phyloP scores from a whole-genome alignment of 2,888 invertebrate species.

The Brenthis hecate region DNA sequence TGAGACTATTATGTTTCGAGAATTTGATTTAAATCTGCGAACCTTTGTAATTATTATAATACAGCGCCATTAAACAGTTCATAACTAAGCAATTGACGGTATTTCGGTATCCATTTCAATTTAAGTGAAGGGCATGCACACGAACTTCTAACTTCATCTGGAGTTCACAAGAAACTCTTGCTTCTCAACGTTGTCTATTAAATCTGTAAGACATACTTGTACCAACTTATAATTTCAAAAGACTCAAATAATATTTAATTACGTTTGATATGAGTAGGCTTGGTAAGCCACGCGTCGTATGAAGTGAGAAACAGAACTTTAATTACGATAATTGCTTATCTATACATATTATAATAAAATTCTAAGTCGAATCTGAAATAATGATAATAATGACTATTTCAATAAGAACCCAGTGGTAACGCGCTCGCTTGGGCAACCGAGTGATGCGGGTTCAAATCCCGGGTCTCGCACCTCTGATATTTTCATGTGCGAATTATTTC shows the following conservation, averaged over 20 bases:
- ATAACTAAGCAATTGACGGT: constrained; percentile 66
- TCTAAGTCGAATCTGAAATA: too few relatives aligned
- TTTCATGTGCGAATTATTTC: too few relatives aligned
- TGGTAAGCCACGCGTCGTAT: constrained; percentile 35
- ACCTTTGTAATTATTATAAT: constrained; percentile 14
- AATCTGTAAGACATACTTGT: constrained; percentile 61
- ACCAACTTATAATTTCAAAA: constrained; percentile 44
- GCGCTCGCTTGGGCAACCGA: too few relatives aligned
- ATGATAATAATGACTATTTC: too few relatives aligned
- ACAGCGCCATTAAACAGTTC: constrained; percentile 58
- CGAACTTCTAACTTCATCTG: constrained; percentile 69
- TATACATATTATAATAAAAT: too few relatives aligned
- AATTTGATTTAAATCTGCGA: too few relatives aligned
- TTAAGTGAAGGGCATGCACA: constrained; percentile 70
- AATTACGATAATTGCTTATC: constrained; percentile 28
- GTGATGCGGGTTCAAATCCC: too few relatives aligned
- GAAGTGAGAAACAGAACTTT: constrained; percentile 25
- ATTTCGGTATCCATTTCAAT: constrained; percentile 77
- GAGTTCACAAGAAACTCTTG: constrained; percentile 75
- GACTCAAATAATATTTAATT: constrained; percentile 42
- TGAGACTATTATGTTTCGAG: too few relatives aligned
- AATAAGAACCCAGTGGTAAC: too few relatives aligned
- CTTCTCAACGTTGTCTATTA: constrained; percentile 74
- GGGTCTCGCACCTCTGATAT: too few relatives aligned
- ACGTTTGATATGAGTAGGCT: constrained; percentile 34